Evolutionary conservation across 2,113 vertebrate species (phyloP).

Genomic region (Leptosomus discolor): DNA sequence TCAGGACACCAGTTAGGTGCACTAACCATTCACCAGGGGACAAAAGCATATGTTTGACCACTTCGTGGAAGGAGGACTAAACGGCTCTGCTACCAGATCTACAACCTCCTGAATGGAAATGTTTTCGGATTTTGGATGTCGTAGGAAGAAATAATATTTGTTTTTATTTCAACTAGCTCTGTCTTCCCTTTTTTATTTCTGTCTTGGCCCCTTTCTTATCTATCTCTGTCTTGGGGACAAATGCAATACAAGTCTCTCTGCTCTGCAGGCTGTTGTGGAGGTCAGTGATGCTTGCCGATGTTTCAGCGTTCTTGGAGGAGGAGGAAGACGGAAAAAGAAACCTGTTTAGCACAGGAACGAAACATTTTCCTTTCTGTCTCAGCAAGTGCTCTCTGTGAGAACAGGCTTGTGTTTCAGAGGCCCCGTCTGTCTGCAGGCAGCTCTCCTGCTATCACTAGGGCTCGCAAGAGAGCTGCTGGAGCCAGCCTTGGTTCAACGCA

Average conservation of each 20-base stretch:
- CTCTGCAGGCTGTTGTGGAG: neutral
- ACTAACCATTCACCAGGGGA: neutral
- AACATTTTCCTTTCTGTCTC: neutral
- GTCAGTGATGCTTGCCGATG: rapidly evolving
- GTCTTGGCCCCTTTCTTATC: neutral
- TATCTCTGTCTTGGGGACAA: neutral
- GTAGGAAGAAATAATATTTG: neutral
- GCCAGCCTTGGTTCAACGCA: neutral
- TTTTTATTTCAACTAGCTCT: neutral
- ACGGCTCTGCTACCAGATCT: neutral
- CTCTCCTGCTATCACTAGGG: conserved; percentile 17
- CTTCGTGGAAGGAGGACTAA: neutral
- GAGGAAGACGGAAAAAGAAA: neutral
- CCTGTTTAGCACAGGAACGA: neutral
- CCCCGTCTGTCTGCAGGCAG: neutral
- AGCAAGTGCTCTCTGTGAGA: neutral
- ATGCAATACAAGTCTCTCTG: rapidly evolving
- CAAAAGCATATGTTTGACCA: neutral
- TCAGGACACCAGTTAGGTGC: neutral
- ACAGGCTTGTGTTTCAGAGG: neutral
- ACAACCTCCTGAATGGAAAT: neutral
- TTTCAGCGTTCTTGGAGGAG: neutral
- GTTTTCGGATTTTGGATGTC: neutral
- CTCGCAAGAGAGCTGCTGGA: conserved; percentile 51
- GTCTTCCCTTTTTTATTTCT: neutral